Evolutionary conservation across 2,113 vertebrate species (phyloP).

Genomic region (Paralichthys olivaceus): DNA sequence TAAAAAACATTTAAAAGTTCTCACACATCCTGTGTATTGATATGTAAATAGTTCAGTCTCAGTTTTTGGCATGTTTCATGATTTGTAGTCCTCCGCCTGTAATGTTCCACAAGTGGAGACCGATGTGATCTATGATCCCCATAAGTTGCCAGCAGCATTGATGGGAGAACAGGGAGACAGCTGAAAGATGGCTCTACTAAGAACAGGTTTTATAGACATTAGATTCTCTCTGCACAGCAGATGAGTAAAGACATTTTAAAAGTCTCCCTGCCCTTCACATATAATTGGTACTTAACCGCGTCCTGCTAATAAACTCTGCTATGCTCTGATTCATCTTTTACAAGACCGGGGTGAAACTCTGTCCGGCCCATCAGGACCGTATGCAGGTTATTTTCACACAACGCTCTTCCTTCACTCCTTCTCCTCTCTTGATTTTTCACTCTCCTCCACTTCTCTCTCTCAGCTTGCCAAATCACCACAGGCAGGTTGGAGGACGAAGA

Average conservation of each 20-base stretch:
- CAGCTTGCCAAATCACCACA: slow-evolving; percentile 22
- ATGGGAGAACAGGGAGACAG: slow-evolving; percentile 22
- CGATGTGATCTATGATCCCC: slow-evolving; percentile 54
- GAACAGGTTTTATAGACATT: slow-evolving; percentile 54
- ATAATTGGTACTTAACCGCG: slow-evolving; percentile 62
- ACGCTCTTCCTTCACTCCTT: neutral
- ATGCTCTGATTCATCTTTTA: slow-evolving; percentile 67
- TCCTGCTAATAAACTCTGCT: slow-evolving; percentile 63
- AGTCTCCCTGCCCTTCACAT: slow-evolving; percentile 64
- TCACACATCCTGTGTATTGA: slow-evolving; percentile 1
- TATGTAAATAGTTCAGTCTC: slow-evolving; percentile 19
- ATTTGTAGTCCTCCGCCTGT: slow-evolving; percentile 26
- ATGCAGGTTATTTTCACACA: slow-evolving; percentile 39
- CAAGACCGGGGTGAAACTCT: slow-evolving; percentile 50
- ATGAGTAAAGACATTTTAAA: slow-evolving; percentile 62
- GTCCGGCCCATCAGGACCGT: slow-evolving; percentile 38
- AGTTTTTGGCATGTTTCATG: slow-evolving; percentile 22
- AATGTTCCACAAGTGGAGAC: slow-evolving; percentile 39
- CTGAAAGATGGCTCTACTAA: slow-evolving; percentile 34
- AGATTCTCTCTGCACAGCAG: slow-evolving; percentile 40
- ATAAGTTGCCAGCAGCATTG: slow-evolving; percentile 33
- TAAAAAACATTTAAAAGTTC: slow-evolving; percentile 2
- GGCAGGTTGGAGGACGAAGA: slow-evolving; percentile 26
- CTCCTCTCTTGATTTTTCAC: slow-evolving; percentile 16
- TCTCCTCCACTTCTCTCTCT: slow-evolving; percentile 3